phyloP scores from a whole-genome alignment of 2,888 invertebrate genomes.

The Ecdyonurus torrentis region DNA sequence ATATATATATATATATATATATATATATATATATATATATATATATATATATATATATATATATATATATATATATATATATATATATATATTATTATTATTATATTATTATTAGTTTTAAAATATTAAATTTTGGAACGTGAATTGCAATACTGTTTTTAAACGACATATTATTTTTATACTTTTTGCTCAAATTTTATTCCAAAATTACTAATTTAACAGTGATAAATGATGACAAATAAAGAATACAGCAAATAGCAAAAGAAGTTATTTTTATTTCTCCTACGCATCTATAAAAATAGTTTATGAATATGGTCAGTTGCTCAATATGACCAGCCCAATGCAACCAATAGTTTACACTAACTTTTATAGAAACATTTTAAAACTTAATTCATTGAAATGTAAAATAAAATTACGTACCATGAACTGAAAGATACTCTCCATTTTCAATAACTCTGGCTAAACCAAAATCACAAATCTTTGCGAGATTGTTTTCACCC shows the following conservation, averaged over 20 bases:
- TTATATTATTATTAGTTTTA: not conserved
- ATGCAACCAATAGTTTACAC: too few species aligned
- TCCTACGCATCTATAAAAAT: too few species aligned
- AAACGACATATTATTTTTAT: not conserved
- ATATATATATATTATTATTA: not conserved
- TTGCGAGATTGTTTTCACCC: slow-evolving; percentile 34
- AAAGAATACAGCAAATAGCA: too few species aligned
- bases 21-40: too few species aligned
- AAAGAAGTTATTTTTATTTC: too few species aligned
- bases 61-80: too few species aligned
- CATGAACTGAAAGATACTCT: slow-evolving; percentile 28
- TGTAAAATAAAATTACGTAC: slow-evolving; percentile 23
- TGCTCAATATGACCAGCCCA: too few species aligned
- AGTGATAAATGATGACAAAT: too few species aligned
- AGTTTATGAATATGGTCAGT: too few species aligned
- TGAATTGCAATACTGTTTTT: not conserved
- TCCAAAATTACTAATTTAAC: not conserved
- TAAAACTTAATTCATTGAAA: not conserved
- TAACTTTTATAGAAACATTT: too few species aligned
- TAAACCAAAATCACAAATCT: slow-evolving; percentile 44
- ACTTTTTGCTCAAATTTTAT: not conserved
- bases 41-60: too few species aligned
- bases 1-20: too few species aligned
- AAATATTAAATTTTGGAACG: not conserved
- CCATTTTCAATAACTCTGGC: slow-evolving; percentile 39